phyloP scores from a whole-genome alignment of 2,797 vertebrate genomes.

The Echeneis naucrates region DNA sequence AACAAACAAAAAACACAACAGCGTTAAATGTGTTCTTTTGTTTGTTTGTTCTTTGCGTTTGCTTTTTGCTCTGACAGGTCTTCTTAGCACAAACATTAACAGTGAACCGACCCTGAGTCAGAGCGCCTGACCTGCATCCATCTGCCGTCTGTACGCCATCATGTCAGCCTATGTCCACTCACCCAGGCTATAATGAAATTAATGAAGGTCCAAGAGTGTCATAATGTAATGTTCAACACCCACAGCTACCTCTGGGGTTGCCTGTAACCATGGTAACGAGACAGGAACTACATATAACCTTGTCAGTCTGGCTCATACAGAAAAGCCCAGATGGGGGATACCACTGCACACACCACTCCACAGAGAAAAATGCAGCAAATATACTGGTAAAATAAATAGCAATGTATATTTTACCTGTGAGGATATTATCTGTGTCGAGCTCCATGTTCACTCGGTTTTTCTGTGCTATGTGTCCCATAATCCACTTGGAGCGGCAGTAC shows the following conservation, averaged over 20 bases:
- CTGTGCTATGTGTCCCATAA: constrained; percentile 89
- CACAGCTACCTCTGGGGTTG: constrained; percentile 47
- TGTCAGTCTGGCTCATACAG: constrained; percentile 60
- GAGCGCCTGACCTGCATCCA: constrained; percentile 38
- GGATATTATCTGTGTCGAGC: constrained; percentile 88
- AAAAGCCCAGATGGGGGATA: constrained; percentile 34
- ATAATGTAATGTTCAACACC: constrained; percentile 62
- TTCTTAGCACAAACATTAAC: not conserved
- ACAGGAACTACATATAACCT: constrained; percentile 57
- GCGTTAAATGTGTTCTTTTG: no score
- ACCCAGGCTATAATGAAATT: constrained; percentile 58
- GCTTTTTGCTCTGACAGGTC: constrained; percentile 7
- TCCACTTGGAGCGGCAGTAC: constrained; percentile 90
- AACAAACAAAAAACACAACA: not conserved
- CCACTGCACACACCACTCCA: not conserved
- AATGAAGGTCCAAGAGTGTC: constrained; percentile 55
- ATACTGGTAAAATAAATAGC: not conserved
- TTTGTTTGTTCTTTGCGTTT: no score
- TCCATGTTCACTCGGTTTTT: constrained; percentile 89
- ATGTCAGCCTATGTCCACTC: constrained; percentile 30
- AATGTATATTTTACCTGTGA: constrained; percentile 84
- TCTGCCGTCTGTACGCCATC: constrained; percentile 37
- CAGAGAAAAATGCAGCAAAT: constrained; percentile 9
- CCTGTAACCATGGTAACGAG: constrained; percentile 68
- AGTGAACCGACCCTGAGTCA: constrained; percentile 38